Percentiles rank a stretch among this genome's conserved stretches.
Conservation (phyloP, 2,888 invertebrate genomes). For the Papilio elwesi region DNA sequence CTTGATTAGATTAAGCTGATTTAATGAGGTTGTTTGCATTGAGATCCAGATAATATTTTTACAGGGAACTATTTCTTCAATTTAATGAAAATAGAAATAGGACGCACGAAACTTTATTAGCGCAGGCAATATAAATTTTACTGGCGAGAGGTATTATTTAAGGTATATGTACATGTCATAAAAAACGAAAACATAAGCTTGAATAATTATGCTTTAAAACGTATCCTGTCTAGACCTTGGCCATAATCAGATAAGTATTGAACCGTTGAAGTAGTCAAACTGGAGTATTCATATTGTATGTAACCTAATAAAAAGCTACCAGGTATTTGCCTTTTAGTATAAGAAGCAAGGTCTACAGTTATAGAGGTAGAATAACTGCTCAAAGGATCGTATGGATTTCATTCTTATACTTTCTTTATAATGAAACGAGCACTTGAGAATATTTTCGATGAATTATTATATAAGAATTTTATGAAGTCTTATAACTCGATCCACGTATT, state of each 20-base stretch:
- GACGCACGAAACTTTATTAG: neutral
- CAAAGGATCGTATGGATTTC: neutral
- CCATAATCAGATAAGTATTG: too few relatives aligned
- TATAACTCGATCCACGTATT: conserved; percentile 44
- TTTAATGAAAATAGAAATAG: neutral
- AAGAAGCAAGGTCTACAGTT: neutral
- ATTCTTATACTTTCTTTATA: neutral
- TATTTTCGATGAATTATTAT: conserved; percentile 16
- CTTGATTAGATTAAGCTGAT: neutral
- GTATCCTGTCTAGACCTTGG: too few relatives aligned
- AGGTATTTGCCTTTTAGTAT: neutral
- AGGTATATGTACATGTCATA: too few relatives aligned
- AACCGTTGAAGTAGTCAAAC: too few relatives aligned
- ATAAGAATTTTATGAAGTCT: conserved; percentile 31
- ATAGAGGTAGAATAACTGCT: neutral
- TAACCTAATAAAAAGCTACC: too few relatives aligned
- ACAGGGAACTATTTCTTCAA: neutral
- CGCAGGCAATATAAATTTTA: neutral
- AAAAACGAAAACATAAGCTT: too few relatives aligned
- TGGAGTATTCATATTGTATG: too few relatives aligned
- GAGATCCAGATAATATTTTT: neutral
- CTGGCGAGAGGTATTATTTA: neutral
- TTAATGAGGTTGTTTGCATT: neutral
- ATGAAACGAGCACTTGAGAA: neutral
- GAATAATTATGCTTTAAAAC: too few relatives aligned